phyloP scores from a whole-genome alignment of 2,797 vertebrate genomes.

The Eutrigla gurnardus region DNA sequence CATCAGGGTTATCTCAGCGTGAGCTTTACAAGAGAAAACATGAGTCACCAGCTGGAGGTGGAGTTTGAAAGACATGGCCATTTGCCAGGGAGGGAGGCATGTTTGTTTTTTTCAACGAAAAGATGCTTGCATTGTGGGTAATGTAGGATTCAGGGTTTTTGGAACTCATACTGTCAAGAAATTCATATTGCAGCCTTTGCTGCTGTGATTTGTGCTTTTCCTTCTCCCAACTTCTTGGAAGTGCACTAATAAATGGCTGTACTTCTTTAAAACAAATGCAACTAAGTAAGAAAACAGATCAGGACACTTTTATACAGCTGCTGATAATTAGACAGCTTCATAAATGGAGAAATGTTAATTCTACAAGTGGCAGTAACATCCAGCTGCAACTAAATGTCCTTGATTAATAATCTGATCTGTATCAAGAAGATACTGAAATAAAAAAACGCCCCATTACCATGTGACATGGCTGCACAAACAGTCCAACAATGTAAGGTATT shows the following conservation, averaged over 20 bases:
- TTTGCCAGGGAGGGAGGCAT: neutral
- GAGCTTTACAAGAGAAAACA: conserved; percentile 21
- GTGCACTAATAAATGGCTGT: neutral
- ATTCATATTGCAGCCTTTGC: neutral
- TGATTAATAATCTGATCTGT: neutral
- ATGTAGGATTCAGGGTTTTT: conserved; percentile 4
- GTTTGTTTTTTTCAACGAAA: neutral
- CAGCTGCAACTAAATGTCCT: neutral
- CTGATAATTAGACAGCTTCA: neutral
- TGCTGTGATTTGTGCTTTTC: neutral
- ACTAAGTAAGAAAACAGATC: neutral
- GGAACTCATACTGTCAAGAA: neutral
- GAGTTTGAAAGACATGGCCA: conserved; percentile 5
- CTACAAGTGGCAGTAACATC: neutral
- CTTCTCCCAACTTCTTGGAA: neutral
- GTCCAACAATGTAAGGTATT: neutral
- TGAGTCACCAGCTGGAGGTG: conserved; percentile 3
- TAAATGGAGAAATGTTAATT: conserved; percentile 10
- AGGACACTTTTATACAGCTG: conserved; percentile 2
- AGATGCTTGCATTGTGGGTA: neutral
- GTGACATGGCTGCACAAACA: neutral
- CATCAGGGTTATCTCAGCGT: conserved; percentile 9
- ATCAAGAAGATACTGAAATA: neutral
- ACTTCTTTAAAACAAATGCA: neutral
- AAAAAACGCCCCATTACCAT: neutral